Base-by-base conservation (phyloP, 2,888 invertebrate species). In the Odontomyia ornata region DNA sequence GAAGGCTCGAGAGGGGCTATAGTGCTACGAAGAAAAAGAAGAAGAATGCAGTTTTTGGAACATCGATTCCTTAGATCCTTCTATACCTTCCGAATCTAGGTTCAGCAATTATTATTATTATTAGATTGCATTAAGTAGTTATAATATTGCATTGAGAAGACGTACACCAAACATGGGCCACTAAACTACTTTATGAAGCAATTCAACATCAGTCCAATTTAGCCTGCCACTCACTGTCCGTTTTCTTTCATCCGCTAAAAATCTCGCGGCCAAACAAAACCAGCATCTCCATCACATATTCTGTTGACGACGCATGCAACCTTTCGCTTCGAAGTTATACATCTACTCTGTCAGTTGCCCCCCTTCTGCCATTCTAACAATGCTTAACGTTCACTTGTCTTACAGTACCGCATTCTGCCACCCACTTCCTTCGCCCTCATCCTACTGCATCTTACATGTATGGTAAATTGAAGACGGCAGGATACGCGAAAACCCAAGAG, bases 401-500 rank as follows among this genome's bases (percentile, higher is more conserved):
- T 15, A 15, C 36, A 3, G 36, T 36, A 36, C 36, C 36, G 36
- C 36, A 36, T 36, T 36, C n/a, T 43, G 43, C 43, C 15, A 52
- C 52, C 2, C 52, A 4, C 52, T 52, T 15, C 15, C 52, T 52
- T 4, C 13, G 52, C 52, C 15, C 15, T 52, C 18, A 21, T 67
- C 9, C 28, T 21, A n/a, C 25, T 13, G n/a, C 27, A 69, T 69
- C 47, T 69, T 46, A 69, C 69, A 69, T 30, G 69, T 23, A 60
- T 60, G 60, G 30, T 21, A 21, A 43, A 67, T 46, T 25, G 69
- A 69, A 46, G 69, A 43, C 69, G 69, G 46, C 69, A 69, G 69
- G 69, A 69, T 47, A 69, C 69, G 69, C 69, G 69, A 69, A 69
- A 69, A 69, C 69, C 69, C 46, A 69, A 69, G 23, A 47, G 69